phyloP scores from a whole-genome alignment of 2,888 invertebrate genomes.

The Theodoxus fluviatilis region DNA sequence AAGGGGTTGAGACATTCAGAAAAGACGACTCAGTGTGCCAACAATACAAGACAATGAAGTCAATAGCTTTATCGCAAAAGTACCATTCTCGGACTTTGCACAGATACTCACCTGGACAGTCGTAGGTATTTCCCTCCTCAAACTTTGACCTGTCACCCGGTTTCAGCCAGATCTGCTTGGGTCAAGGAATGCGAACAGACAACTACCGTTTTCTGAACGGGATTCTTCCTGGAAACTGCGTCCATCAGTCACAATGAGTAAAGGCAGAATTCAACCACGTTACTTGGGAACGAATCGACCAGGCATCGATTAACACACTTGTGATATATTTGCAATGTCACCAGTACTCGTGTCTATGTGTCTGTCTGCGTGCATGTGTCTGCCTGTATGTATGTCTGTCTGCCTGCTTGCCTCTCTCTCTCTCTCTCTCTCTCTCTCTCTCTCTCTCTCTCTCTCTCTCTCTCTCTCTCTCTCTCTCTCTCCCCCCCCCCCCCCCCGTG shows the following conservation, averaged over 20 bases:
- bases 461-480: neutral
- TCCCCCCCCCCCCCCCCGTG: too few relatives aligned
- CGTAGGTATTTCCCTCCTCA: conserved; percentile 44
- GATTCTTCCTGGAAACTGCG: too few relatives aligned
- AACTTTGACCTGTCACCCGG: conserved; percentile 57
- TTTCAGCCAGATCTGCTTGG: conserved; percentile 55
- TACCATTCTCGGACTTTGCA: neutral
- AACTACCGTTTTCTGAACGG: neutral
- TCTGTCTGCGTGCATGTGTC: neutral
- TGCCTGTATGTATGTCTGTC: neutral
- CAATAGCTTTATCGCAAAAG: neutral
- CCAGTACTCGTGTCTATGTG: neutral
- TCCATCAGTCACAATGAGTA: too few relatives aligned
- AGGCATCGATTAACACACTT: neutral
- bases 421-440: neutral
- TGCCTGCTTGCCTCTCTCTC: conserved; percentile 1
- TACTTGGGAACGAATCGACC: neutral
- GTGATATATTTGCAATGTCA: neutral
- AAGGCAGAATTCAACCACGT: neutral
- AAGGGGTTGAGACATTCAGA: too few relatives aligned
- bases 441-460: neutral
- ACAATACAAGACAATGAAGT: neutral
- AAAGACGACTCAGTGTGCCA: too few relatives aligned
- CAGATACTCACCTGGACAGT: conserved; percentile 56
- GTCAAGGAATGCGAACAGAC: conserved; percentile 33